Evolutionary conservation across 2,113 vertebrate genomes (phyloP), one percentile per base, ranked within the genome.

Genomic region (Clarias macrocephalus): DNA sequence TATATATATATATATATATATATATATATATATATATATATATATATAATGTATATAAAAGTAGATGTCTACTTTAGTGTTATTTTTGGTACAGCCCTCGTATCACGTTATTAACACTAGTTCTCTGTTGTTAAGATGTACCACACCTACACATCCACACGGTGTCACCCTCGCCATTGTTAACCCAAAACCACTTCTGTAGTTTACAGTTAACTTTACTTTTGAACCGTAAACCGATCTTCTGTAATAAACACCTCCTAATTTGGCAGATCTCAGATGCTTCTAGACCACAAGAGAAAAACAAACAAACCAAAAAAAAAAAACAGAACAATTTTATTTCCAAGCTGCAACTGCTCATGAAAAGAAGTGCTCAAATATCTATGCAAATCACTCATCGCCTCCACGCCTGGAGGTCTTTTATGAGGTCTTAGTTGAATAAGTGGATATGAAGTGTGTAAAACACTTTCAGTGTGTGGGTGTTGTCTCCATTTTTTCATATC

Each of bases 381-480:
- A 88, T 90, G 84, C 80, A 84, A 86, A 90, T 88, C 33, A 60
- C 42, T 52, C 75, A 84, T 83, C 66, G 66, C 84, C 75, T 88
- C 75, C 65, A 76, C 33, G 28, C n/a, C 30, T 75, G 57, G 28
- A 60, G 52, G 75, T 70, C 56, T 86, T 80, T 86, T 88, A 70
- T 48, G 48, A 80, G 48, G 66, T 86, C 85, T 88, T 83, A 87
- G 73, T 79, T 62, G 52, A 88, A 60, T 12, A 84, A 88, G 76
- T 86, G 76, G 84, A 84, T 84, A 84, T 88, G 81, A 88, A 88
- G 85, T 88, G 84, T 81, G 65, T 63, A 33, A 79, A 85, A 86
- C 72, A 81, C 86, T 77, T 57, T 82, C 57, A 82, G 54, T 21
- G 72, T 76, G 77, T 87, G 76, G 87, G 84, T 86, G 81, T 73